Base-by-base conservation (phyloP, 2,888 invertebrate genomes). In the Ceratothoa steindachneri region DNA sequence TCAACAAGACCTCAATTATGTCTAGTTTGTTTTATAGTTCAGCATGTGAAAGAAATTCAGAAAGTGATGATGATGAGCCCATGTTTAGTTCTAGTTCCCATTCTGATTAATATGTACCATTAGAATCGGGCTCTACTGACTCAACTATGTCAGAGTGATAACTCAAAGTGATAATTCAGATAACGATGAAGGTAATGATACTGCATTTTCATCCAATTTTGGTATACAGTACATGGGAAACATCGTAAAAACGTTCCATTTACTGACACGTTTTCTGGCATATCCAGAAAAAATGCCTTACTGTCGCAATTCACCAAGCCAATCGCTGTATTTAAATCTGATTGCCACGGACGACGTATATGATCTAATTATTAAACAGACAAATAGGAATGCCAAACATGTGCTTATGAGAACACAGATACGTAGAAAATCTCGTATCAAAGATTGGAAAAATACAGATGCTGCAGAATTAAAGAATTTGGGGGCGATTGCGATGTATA, bases 401-500 rank as follows among this genome's bases (percentile, higher is more conserved):
- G 24, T 55, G 55, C 15, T 55, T 12, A 22, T 55, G 24, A 55
- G 24, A 7, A 22, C 5, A 55, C 15, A 22, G 24, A 19, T 55
- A 19, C 15, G 55, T 55, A 55, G 5, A 22, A 19, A 22, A 19
- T 55, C 55, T 55, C 55, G 55, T 55, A 12, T 55, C 12, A 55
- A 55, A 55, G 55, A 55, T 55, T 55, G 55, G 55, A 55, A 22
- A 22, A 22, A 55, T 22, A 55, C 55, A 19, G 55, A 55, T 55
- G 55, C 19, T 55, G 55, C 15, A 22, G 55, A 55, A 55, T 15
- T 55, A 5, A 55, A 55, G 24, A 55, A 55, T 12, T 55, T 55
- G 7, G 7, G 7, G 55, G 55, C 19, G 24, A 55, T 55, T 55
- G 55, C 19, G 12, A 55, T 55, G 55, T 55, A 55, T 22, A 55